These are phyloP conservation scores for Microcebus tavaratra DNA, from an alignment of 2,113 vertebrate genomes.

Conservation along the genomic window DNA sequence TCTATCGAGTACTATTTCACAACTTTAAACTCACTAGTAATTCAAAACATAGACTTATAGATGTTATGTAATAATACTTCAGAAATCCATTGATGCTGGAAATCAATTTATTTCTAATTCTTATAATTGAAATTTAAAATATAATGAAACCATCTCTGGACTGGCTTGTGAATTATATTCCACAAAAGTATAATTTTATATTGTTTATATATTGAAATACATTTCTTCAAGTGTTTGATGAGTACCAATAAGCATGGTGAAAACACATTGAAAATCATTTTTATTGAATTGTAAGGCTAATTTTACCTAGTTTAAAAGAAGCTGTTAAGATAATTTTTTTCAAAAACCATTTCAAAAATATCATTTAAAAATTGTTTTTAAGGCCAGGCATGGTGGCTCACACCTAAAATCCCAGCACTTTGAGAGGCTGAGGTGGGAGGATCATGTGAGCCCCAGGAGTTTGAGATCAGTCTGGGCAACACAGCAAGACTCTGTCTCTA, in stretches of 20 bases:
- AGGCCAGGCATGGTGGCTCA: too few relatives aligned
- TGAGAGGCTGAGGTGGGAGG: too few relatives aligned
- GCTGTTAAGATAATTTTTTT: neutral
- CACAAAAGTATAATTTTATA: neutral
- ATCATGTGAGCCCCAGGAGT: too few relatives aligned
- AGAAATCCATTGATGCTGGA: neutral
- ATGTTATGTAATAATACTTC: neutral
- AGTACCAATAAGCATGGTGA: neutral
- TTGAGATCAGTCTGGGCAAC: too few relatives aligned
- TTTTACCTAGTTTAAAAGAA: neutral
- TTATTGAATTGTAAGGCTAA: neutral
- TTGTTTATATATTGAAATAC: neutral
- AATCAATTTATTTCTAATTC: neutral
- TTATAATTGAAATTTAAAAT: constrained; percentile 6
- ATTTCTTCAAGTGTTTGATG: neutral
- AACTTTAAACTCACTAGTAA: neutral
- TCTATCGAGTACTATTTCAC: neutral
- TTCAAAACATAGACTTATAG: neutral
- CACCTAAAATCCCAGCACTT: too few relatives aligned
- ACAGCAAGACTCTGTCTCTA: too few relatives aligned
- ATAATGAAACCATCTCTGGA: neutral
- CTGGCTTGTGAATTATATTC: neutral
- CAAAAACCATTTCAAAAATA: neutral
- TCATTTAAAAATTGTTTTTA: neutral
- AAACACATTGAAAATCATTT: neutral